Evolutionary conservation across 2,888 invertebrate species (phyloP).

Genomic region (Strigamia maritima): DNA sequence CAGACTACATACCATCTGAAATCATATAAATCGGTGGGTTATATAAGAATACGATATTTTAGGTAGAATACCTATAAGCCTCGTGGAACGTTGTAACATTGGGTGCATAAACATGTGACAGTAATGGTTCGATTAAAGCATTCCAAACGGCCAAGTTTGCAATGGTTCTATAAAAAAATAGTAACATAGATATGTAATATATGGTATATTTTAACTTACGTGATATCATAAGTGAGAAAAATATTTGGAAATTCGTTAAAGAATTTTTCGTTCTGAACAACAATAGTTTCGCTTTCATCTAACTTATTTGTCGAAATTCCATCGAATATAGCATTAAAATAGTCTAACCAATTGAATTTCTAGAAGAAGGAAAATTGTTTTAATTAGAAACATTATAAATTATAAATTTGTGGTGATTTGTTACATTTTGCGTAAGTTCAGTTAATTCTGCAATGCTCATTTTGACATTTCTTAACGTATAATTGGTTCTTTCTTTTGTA

Average conservation of each 20-base stretch:
- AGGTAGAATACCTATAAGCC: not conserved
- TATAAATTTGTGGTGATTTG: no score
- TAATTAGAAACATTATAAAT: not conserved
- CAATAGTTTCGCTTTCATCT: not conserved
- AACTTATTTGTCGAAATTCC: not conserved
- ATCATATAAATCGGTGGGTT: not conserved
- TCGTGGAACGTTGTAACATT: not conserved
- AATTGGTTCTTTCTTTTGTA: not conserved
- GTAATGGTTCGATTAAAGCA: not conserved
- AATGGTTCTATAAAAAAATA: not conserved
- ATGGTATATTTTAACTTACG: not conserved
- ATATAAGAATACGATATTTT: no score
- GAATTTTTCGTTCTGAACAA: not conserved
- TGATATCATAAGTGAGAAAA: not conserved
- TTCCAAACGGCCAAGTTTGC: not conserved
- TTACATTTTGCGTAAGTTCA: not conserved
- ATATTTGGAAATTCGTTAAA: not conserved
- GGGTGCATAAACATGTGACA: not conserved
- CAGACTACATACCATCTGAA: not conserved
- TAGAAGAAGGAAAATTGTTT: not conserved
- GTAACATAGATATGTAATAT: no score
- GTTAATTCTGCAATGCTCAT: not conserved
- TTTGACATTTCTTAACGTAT: not conserved
- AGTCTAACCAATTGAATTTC: not conserved
- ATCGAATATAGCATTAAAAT: not conserved